Base-by-base conservation (phyloP, 2,797 vertebrate species). In the Novumbra hubbsi region DNA sequence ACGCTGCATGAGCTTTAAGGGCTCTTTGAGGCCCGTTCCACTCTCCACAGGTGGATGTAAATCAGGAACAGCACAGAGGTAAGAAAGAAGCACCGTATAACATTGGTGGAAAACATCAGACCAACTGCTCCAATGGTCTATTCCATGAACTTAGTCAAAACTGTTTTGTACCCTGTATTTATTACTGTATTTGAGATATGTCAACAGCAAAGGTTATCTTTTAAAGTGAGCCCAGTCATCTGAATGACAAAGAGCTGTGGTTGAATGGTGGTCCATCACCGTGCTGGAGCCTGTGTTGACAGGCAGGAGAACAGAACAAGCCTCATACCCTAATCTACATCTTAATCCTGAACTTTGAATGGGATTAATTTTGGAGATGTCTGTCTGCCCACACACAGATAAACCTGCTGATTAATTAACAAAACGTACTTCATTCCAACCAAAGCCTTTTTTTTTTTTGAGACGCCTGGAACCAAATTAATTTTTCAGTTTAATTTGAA, bases 341-440 rank as follows among this genome's bases (percentile, higher is more conserved):
- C 86, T 87, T 90, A 91, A 91, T 90, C 88, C 86, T 75, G 70
- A 66, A 72, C 30, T 83, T 87, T 83, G 38, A 86, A 84, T 85
- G 86, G 85, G 85, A 92, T 91, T 90, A 85, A 89, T 89, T 89
- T 84, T 79, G 82, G 86, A 78, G 76, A 63, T 63, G 27, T 27
- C 16, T 79, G 87, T 85, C 83, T 83, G 80, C 87, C 80, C 85
- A 86, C 82, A 82, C 85, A 85, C 90, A 91, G 66, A 93, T 92
- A 92, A 93, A 92, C 80, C 86, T 81, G 71, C 83, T 90, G 88
- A 92, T 93, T 93, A 93, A 94, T 94, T 94, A 94, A 92, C 87
- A 91, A 88, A 88, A 83, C 78, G 83, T 82, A 69, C 68, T 84
- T 85, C 80, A 81, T 79, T 71, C 11, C 30, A 60, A 87, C 87